Base-by-base conservation (phyloP, 2,888 invertebrate species). In the Phengaris arion region DNA sequence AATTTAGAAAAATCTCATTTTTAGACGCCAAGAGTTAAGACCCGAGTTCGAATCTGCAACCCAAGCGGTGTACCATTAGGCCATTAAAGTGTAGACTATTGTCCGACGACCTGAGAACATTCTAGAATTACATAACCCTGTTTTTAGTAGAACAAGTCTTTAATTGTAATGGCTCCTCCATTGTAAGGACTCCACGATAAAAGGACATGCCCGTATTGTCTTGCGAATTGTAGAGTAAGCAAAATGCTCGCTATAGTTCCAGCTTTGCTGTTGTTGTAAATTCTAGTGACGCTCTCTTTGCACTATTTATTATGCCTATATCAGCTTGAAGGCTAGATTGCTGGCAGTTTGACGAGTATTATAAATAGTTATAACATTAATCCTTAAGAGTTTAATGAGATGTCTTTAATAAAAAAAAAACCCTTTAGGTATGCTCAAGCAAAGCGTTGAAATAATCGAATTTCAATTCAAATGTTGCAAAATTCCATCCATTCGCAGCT, bases 101-200 rank as follows among this genome's bases (percentile, higher is more conserved):
- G 64, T 64, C 12, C 35, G 64, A 35, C 6, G 64, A 64, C 64
- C 12, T 35, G 7, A 12, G 64, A 64, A 64, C 35, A 35, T 64
- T 64, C 64, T 64, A 64, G 64, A 35, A 64, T 64, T 64, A 64
- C 64, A 64, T 64, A 64, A 64, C 64, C 64, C 64, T 64, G 64
- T 64, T 64, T 57, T 64, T 35, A 64, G 64, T 64, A 64, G 64
- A 64, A 64, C 64, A 13, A 45, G 64, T 64, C 64, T 64, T 64
- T 64, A 64, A 64, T 64, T 64, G 64, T 64, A 64, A 64, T 64
- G 64, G 64, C 64, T 69, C 69, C 46, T 69, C 69, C 69, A 69
- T 46, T 69, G 69, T 46, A 48, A 69, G 69, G 69, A 69, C 46
- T 48, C 48, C 46, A 48, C 48, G n/a, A 69, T 69, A 69, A 69